These are phyloP conservation scores for Lochmaea capreae DNA, from an alignment of 2,888 invertebrate species.

Conservation along the genomic window DNA sequence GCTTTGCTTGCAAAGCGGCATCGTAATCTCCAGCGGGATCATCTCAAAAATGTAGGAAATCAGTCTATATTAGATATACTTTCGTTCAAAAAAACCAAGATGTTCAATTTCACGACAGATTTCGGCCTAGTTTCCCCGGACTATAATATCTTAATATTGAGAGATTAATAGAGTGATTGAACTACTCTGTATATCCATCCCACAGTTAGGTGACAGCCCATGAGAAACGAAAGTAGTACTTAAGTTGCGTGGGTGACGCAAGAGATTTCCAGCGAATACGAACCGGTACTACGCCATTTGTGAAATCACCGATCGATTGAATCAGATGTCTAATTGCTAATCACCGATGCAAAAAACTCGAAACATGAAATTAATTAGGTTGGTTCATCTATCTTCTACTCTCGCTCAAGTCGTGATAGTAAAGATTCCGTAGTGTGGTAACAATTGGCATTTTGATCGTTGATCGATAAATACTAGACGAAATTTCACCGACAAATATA, in stretches of 20 bases:
- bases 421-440: conserved; percentile 1
- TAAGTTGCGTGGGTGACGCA: conserved; percentile 26
- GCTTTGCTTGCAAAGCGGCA: too few relatives aligned
- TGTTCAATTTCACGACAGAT: too few relatives aligned
- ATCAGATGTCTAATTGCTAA: conserved; percentile 35
- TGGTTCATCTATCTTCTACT: conserved; percentile 6
- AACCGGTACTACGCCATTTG: conserved; percentile 35
- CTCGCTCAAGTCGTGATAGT: conserved; percentile 6
- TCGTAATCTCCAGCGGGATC: too few relatives aligned
- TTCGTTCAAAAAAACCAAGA: too few relatives aligned
- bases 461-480: neutral
- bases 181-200: conserved; percentile 9
- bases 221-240: conserved; percentile 28
- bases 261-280: conserved; percentile 15
- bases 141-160: too few relatives aligned
- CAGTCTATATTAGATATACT: too few relatives aligned
- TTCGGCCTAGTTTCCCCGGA: too few relatives aligned
- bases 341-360: conserved; percentile 28
- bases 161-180: neutral
- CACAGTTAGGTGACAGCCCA: conserved; percentile 19
- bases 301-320: conserved; percentile 35
- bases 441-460: conserved; percentile 4
- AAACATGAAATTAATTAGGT: conserved; percentile 30
- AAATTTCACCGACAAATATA: too few relatives aligned
- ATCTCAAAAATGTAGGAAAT: too few relatives aligned